phyloP scores from a whole-genome alignment of 2,113 vertebrate species.

The Thinocorus orbignyianus region DNA sequence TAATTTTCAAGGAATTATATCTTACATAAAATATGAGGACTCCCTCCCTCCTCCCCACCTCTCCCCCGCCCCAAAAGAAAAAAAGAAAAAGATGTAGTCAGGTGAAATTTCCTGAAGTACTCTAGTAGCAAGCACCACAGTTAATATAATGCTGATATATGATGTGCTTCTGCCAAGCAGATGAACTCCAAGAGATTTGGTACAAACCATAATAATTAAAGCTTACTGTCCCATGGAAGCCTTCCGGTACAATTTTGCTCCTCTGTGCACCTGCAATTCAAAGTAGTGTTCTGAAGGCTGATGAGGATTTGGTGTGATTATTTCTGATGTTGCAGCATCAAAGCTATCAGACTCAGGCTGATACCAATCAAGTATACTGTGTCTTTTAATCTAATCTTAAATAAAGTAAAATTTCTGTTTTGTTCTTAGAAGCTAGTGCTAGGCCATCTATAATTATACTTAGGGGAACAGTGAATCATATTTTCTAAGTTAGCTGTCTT shows the following conservation, averaged over 20 bases:
- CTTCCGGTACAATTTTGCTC: background rate
- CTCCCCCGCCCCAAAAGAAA: accelerated
- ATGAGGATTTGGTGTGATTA: background rate
- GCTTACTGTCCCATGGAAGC: background rate
- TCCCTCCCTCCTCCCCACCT: too few relatives aligned
- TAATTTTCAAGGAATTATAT: background rate
- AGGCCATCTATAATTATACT: background rate
- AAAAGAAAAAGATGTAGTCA: background rate
- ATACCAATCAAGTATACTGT: background rate
- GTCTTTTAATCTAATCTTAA: background rate
- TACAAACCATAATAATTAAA: background rate
- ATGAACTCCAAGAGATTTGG: background rate
- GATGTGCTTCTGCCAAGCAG: background rate
- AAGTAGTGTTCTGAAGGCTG: background rate
- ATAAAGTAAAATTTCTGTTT: background rate
- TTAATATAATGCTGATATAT: background rate
- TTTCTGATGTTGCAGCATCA: background rate
- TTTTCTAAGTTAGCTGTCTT: background rate
- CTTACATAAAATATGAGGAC: background rate
- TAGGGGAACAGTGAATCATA: background rate
- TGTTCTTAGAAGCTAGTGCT: background rate
- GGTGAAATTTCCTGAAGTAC: background rate
- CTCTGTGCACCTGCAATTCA: background rate
- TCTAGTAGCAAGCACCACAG: background rate
- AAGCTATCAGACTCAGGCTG: background rate